A percentile compares a stretch with the other conserved stretches of the same genome.
These are phyloP conservation scores for Catharus ustulatus DNA, from an alignment of 2,797 vertebrate genomes.

Conservation along the genomic window DNA sequence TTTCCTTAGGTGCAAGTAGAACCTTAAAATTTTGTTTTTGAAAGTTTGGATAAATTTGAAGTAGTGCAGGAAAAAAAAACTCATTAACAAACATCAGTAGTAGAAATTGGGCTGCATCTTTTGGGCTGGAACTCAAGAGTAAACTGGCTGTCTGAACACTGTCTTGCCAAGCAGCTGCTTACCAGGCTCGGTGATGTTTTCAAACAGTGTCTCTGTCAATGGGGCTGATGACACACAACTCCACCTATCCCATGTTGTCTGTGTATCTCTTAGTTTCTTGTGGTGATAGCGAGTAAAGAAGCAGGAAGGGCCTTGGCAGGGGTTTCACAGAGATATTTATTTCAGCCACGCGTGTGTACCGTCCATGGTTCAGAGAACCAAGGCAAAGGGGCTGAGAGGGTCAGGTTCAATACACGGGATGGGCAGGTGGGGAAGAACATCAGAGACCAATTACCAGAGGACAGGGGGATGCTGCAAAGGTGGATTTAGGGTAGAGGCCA, in stretches of 20 bases:
- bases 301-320: no score
- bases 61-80: background rate
- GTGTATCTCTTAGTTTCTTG: no score
- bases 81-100: background rate
- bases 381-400: no score
- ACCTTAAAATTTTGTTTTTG: background rate
- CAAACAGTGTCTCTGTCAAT: background rate
- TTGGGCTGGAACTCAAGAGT: background rate
- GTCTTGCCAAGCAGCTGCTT: background rate
- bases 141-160: background rate
- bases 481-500: no score
- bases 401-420: no score
- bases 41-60: background rate
- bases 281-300: no score
- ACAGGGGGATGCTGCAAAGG: no score
- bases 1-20: background rate
- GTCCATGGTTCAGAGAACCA: no score
- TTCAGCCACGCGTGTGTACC: no score
- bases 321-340: no score
- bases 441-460: no score
- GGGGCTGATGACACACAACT: background rate
- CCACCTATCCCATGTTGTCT: fast-evolving
- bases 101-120: background rate
- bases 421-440: no score
- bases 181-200: background rate